phyloP scores from a whole-genome alignment of 2,113 vertebrate genomes.

The Actinemys pallida region DNA sequence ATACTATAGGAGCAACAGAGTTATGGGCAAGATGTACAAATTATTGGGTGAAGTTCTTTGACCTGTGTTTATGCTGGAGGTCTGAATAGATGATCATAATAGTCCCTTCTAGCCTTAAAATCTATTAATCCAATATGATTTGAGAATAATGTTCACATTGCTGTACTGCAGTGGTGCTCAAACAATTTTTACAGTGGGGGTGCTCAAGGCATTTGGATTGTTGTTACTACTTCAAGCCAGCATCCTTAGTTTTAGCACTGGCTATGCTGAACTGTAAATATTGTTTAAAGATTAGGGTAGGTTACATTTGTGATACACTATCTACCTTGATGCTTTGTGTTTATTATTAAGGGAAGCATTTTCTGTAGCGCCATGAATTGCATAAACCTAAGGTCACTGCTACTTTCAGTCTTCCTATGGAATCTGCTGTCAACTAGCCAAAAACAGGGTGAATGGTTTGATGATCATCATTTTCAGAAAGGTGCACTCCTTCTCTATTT shows the following conservation, averaged over 20 bases:
- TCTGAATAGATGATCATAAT: not conserved
- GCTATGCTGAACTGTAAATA: not conserved
- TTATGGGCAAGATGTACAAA: not conserved
- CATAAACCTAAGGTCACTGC: not conserved
- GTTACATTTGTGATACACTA: not conserved
- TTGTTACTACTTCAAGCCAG: too few relatives aligned
- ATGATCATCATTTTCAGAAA: not conserved
- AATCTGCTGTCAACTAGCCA: not conserved
- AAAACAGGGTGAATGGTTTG: not conserved
- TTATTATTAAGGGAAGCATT: not conserved
- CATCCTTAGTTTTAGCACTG: too few relatives aligned
- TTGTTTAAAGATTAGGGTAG: not conserved
- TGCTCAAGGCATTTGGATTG: too few relatives aligned
- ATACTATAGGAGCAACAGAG: not conserved
- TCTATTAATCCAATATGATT: not conserved
- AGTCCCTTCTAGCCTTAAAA: not conserved
- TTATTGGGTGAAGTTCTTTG: not conserved
- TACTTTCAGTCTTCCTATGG: not conserved
- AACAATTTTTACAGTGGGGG: too few relatives aligned
- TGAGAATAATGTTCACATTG: not conserved
- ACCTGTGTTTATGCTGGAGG: not conserved
- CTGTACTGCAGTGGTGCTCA: not conserved
- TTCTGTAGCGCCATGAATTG: not conserved
- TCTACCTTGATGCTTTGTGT: not conserved
- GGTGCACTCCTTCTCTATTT: not conserved